Conservation (phyloP, 1,140 invertebrate species). For the Hyles euphorbiae region DNA sequence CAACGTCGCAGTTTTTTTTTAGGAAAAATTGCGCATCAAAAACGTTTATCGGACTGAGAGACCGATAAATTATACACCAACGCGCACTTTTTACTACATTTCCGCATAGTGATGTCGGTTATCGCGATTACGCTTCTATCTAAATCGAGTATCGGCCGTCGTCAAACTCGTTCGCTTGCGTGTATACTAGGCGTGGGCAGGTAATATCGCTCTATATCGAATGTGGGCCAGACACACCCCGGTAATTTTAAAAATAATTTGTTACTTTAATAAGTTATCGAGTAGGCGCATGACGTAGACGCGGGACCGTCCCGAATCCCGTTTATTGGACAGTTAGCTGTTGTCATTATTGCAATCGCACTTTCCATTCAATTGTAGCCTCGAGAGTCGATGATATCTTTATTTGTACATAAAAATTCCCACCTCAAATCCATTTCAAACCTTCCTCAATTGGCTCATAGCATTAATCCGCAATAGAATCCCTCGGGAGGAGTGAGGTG, state of each 20-base stretch:
- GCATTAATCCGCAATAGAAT: no score
- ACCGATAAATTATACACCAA: conserved; percentile 66
- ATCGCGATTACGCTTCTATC: conserved; percentile 51
- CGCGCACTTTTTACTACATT: conserved; percentile 62
- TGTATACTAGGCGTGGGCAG: conserved; percentile 46
- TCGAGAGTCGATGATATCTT: no score
- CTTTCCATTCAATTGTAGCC: no score
- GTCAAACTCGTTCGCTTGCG: conserved; percentile 49
- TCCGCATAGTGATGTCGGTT: conserved; percentile 65
- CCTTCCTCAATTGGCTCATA: no score
- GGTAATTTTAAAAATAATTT: conserved; percentile 2
- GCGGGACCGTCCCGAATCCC: no score
- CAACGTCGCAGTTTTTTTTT: conserved; percentile 35
- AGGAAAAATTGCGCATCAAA: conserved; percentile 45
- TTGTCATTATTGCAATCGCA: no score
- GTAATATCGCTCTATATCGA: conserved; percentile 6
- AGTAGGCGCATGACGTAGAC: no score
- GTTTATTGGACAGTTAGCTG: no score
- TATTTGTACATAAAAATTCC: no score
- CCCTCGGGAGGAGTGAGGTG: conserved; percentile 13
- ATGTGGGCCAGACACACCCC: conserved; percentile 13
- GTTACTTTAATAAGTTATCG: neutral
- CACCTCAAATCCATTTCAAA: no score
- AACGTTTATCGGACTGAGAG: conserved; percentile 42
- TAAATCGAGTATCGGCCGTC: conserved; percentile 58